A percentile compares a stretch with the other conserved stretches of the same genome.
Evolutionary conservation across 2,888 invertebrate genomes (phyloP).

Genomic region (Cosmorhoe ocellata): DNA sequence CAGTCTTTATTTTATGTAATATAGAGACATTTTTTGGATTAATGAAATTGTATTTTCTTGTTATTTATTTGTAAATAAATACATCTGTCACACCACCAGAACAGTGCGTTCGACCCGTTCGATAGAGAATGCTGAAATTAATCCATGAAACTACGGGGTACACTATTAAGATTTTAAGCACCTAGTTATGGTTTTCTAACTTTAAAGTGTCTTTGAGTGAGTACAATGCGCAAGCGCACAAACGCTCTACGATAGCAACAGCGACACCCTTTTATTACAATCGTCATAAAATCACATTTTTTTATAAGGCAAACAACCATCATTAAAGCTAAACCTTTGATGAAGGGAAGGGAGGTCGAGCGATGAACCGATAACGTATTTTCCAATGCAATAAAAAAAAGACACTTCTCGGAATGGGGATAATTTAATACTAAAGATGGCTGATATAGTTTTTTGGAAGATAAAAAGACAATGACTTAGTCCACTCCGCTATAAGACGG

Average conservation of each 20-base stretch:
- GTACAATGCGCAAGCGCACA: conserved; percentile 2
- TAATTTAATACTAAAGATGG: conserved; percentile 59
- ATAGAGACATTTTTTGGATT: too few species aligned
- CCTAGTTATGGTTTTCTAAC: too few species aligned
- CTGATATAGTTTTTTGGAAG: conserved; percentile 45
- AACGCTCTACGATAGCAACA: conserved; percentile 49
- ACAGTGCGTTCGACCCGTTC: too few species aligned
- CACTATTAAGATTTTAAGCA: too few species aligned
- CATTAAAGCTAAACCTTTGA: conserved; percentile 80
- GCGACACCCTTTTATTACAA: conserved; percentile 73
- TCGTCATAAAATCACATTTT: conserved; percentile 82
- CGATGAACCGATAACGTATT: conserved; percentile 64
- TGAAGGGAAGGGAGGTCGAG: conserved; percentile 51
- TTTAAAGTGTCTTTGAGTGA: neutral
- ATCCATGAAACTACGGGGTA: too few species aligned
- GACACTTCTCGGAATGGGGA: conserved; percentile 59
- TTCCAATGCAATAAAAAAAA: conserved; percentile 39
- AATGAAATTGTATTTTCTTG: too few species aligned
- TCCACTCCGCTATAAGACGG: conserved; percentile 46
- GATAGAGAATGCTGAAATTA: too few species aligned
- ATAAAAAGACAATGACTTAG: conserved; percentile 57
- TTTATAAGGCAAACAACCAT: conserved; percentile 82
- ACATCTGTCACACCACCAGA: too few species aligned
- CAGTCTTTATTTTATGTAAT: too few species aligned
- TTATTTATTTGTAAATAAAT: too few species aligned